A percentile compares a stretch with the other conserved stretches of the same genome.
phyloP scores from a whole-genome alignment of 1,140 invertebrate species.

The Drosophila burlai region DNA sequence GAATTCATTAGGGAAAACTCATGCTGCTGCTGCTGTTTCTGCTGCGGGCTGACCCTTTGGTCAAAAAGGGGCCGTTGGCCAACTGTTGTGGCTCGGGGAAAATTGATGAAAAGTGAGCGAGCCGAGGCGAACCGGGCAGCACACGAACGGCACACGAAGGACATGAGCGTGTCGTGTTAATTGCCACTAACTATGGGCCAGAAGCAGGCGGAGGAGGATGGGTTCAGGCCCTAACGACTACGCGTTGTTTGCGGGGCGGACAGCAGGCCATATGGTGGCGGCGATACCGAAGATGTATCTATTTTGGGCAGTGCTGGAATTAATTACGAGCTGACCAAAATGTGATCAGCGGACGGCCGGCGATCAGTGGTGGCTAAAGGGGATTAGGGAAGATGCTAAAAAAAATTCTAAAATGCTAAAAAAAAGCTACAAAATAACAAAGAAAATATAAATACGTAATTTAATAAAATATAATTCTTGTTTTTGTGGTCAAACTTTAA shows the following conservation, averaged over 20 bases:
- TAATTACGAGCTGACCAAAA: conserved; percentile 81
- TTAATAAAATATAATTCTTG: neutral
- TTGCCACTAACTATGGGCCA: conserved; percentile 71
- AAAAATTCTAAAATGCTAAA: neutral
- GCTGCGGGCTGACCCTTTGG: conserved; percentile 29
- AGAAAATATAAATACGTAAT: neutral
- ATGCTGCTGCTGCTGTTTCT: conserved; percentile 10
- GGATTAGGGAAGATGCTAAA: neutral
- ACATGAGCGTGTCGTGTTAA: conserved; percentile 77
- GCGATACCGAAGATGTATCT: conserved; percentile 70
- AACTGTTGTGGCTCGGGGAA: conserved; percentile 69
- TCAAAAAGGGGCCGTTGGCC: conserved; percentile 64
- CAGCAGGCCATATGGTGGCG: conserved; percentile 66
- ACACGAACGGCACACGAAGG: conserved; percentile 67
- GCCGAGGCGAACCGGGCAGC: conserved; percentile 11
- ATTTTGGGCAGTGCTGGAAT: conserved; percentile 74
- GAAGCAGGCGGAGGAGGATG: neutral
- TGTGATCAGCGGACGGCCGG: conserved; percentile 62
- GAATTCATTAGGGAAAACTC: conserved; percentile 82
- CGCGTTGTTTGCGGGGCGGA: conserved; percentile 44
- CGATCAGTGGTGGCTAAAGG: conserved; percentile 10
- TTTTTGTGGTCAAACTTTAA: neutral
- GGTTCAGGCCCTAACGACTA: conserved; percentile 29
- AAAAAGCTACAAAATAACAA: neutral
- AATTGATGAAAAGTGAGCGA: conserved; percentile 73